phyloP scores from a whole-genome alignment of 2,797 vertebrate species.

The Pachyuromys duprasi region DNA sequence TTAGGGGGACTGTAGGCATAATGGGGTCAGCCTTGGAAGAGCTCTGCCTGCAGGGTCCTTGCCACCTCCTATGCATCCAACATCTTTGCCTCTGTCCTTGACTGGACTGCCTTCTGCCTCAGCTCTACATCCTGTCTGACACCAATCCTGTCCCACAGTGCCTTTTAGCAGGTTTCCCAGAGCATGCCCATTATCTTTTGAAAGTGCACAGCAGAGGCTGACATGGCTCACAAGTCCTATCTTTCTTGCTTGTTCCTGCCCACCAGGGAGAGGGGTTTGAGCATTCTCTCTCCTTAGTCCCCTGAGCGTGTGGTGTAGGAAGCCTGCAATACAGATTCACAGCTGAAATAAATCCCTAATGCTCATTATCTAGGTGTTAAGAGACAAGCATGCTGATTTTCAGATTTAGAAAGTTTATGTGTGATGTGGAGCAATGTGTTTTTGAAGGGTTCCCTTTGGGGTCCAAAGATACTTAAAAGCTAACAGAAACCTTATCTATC shows the following conservation, averaged over 20 bases:
- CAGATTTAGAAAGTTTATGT: background rate
- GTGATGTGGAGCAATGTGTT: background rate
- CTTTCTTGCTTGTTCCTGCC: background rate
- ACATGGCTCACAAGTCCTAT: fast-evolving
- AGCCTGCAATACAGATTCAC: background rate
- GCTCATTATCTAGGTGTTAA: background rate
- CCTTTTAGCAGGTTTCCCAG: background rate
- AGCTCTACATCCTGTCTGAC: background rate
- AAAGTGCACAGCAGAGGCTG: background rate
- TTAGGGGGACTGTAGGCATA: background rate
- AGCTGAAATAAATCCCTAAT: background rate
- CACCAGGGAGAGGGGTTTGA: background rate
- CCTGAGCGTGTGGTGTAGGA: background rate
- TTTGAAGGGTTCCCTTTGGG: background rate
- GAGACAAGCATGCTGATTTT: background rate
- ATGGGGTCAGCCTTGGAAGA: background rate
- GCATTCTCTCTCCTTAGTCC: background rate
- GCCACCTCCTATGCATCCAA: fast-evolving
- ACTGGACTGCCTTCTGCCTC: background rate
- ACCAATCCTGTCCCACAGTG: fast-evolving
- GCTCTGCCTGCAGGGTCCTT: background rate
- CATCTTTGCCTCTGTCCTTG: background rate
- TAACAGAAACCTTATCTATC: background rate
- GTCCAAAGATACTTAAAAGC: background rate
- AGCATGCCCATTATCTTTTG: background rate